phyloP scores from a whole-genome alignment of 2,113 vertebrate species.

The Neomonachus schauinslandi region DNA sequence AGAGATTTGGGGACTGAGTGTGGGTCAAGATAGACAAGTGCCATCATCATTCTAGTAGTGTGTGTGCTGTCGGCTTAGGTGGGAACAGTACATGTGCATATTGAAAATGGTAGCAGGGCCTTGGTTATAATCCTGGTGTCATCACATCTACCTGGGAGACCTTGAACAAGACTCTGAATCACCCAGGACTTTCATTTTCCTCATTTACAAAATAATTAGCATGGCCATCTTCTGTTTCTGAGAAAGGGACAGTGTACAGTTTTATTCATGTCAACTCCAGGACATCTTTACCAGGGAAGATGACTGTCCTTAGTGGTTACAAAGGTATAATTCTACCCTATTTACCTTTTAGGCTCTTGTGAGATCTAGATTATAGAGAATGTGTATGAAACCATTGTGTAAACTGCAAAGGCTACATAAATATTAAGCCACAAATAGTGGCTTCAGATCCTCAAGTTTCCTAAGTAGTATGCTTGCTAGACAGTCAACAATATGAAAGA shows the following conservation, averaged over 20 bases:
- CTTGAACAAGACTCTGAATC: not conserved
- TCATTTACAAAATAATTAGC: not conserved
- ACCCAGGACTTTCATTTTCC: not conserved
- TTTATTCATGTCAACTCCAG: not conserved
- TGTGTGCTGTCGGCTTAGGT: not conserved
- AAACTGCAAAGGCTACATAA: not conserved
- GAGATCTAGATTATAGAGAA: not conserved
- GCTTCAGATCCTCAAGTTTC: not conserved
- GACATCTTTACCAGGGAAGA: not conserved
- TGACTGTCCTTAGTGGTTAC: not conserved
- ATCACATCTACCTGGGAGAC: not conserved
- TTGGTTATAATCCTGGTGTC: not conserved
- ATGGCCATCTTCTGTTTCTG: not conserved
- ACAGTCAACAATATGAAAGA: slow-evolving; percentile 58
- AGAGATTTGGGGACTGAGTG: not conserved
- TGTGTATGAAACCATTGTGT: not conserved
- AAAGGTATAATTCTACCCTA: not conserved
- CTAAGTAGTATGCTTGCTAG: not conserved
- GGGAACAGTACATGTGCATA: not conserved
- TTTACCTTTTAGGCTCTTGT: not conserved
- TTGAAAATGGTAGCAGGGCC: not conserved
- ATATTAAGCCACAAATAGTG: not conserved
- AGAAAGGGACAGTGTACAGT: not conserved
- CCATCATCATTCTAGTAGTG: not conserved
- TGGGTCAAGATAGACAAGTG: not conserved